Percentiles rank a stretch among this genome's conserved stretches.
Evolutionary conservation across 2,888 invertebrate genomes (phyloP).

Genomic region (Saturnia japonica): DNA sequence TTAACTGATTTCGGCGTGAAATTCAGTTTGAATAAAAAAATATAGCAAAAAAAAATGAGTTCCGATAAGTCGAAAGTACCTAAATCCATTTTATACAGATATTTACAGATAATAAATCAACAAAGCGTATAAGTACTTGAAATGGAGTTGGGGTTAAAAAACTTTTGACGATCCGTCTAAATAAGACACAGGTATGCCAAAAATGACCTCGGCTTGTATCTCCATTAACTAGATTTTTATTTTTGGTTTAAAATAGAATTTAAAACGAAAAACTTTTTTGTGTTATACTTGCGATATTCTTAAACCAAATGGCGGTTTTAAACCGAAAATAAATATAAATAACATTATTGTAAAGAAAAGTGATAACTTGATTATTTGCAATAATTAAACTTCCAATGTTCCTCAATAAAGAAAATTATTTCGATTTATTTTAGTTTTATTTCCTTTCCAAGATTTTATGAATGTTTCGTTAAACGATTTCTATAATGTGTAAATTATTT

Average conservation of each 20-base stretch:
- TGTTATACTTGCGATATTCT: neutral
- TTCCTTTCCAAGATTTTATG: neutral
- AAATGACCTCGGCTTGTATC: neutral
- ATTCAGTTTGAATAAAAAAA: neutral
- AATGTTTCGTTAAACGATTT: too few species aligned
- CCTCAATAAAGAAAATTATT: constrained; percentile 31
- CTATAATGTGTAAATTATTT: too few species aligned
- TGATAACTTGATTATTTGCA: constrained; percentile 12
- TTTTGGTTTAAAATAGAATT: neutral
- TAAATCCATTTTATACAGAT: neutral
- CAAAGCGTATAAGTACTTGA: neutral
- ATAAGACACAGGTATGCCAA: neutral
- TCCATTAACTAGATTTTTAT: neutral
- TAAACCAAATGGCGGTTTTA: neutral
- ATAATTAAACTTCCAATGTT: constrained; percentile 18
- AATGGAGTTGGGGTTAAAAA: neutral
- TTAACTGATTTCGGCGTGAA: neutral
- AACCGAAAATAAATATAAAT: neutral
- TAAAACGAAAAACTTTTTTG: neutral
- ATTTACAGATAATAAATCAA: neutral
- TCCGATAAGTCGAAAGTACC: neutral
- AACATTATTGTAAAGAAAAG: constrained; percentile 1
- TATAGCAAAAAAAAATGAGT: neutral
- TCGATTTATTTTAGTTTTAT: constrained; percentile 24
- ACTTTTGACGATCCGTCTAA: neutral